Conservation (phyloP, 2,888 invertebrate species). For the Lycocerus yunnanus region DNA sequence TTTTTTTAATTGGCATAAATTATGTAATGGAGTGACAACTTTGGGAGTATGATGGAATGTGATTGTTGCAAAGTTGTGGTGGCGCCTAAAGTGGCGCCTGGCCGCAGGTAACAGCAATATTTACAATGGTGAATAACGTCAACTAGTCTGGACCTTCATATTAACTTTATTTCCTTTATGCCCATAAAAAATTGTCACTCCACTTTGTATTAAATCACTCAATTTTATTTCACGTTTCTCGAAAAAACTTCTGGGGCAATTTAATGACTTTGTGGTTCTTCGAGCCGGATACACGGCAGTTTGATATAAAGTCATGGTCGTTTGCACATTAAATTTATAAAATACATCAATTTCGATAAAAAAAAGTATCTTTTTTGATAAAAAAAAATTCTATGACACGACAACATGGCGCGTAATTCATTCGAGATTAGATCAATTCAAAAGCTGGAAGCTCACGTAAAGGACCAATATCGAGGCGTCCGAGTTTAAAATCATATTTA, state of each 20-base stretch:
- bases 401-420: constrained; percentile 43
- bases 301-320: not conserved
- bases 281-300: not conserved
- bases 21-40: not conserved
- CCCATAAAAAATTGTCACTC: not conserved
- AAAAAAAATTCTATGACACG: constrained; percentile 45
- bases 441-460: constrained; percentile 49
- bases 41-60: not conserved
- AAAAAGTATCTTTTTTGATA: constrained; percentile 20
- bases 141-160: not conserved
- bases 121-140: not conserved
- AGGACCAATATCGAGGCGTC: constrained; percentile 52
- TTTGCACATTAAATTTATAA: not conserved
- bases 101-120: not conserved
- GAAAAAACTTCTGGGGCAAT: not conserved
- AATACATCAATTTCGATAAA: constrained; percentile 7
- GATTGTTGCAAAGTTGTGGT: constrained; percentile 3
- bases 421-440: constrained; percentile 47
- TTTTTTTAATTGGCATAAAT: not conserved
- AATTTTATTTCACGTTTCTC: not conserved
- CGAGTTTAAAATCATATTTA: constrained; percentile 56
- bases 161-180: constrained; percentile 1
- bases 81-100: not conserved
- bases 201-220: not conserved
- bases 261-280: not conserved